phyloP scores from a whole-genome alignment of 2,888 invertebrate genomes.

The Eumacrocentrus americanus region DNA sequence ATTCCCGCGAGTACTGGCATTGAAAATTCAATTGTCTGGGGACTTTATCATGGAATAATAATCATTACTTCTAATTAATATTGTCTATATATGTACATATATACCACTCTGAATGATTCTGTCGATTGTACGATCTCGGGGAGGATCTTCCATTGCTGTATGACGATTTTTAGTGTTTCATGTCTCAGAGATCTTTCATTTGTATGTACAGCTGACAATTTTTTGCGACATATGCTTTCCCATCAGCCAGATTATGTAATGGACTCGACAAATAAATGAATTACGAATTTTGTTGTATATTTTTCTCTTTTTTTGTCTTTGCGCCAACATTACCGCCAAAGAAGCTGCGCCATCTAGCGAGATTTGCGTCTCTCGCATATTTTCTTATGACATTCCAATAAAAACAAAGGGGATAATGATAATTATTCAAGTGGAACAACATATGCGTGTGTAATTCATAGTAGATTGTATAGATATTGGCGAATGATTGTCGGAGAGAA shows the following conservation, averaged over 20 bases:
- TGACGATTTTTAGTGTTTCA: not conserved
- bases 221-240: not conserved
- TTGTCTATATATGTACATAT: too few relatives aligned
- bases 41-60: not conserved
- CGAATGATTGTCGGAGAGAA: too few relatives aligned
- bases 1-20: constrained; percentile 32
- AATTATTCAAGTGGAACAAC: not conserved
- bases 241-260: not conserved
- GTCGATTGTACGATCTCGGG: not conserved
- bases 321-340: not conserved
- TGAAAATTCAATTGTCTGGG: too few relatives aligned
- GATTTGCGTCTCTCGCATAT: not conserved
- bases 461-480: too few relatives aligned
- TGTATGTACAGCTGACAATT: not conserved
- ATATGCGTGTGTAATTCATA: not conserved
- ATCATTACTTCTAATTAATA: not conserved
- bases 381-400: not conserved
- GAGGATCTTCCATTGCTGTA: constrained; percentile 3
- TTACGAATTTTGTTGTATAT: too few relatives aligned
- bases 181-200: not conserved
- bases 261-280: not conserved
- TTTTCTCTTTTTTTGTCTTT: too few relatives aligned
- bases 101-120: not conserved
- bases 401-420: not conserved
- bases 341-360: not conserved